phyloP scores from a whole-genome alignment of 2,113 vertebrate genomes.

The Oenanthe oenanthe region DNA sequence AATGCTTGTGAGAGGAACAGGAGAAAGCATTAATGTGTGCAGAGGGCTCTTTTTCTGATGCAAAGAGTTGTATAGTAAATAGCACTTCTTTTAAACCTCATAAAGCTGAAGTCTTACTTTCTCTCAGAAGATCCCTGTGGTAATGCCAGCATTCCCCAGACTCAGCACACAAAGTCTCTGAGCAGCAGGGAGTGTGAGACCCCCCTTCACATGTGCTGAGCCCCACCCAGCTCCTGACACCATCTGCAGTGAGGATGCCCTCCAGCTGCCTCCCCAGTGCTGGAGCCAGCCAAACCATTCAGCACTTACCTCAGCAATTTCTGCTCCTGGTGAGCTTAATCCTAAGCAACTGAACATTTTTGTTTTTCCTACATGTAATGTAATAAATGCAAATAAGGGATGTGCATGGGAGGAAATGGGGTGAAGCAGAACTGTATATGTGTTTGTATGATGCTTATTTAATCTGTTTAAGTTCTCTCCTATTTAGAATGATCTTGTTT shows the following conservation, averaged over 20 bases:
- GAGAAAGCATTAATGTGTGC: not conserved
- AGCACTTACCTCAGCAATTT: not conserved
- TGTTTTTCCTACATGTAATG: not conserved
- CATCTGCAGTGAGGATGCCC: not conserved
- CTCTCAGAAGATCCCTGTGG: not conserved
- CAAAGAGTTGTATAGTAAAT: not conserved
- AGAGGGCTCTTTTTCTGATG: not conserved
- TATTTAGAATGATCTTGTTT: slow-evolving; percentile 21
- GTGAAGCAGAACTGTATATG: not conserved
- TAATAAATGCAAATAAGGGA: not conserved
- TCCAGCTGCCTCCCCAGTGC: not conserved
- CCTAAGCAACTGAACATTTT: not conserved
- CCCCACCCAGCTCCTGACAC: not conserved
- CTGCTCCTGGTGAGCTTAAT: not conserved
- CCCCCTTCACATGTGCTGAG: not conserved
- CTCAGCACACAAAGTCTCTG: not conserved
- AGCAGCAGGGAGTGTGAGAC: not conserved
- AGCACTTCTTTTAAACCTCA: not conserved
- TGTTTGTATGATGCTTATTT: not conserved
- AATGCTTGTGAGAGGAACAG: not conserved
- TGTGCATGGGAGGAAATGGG: not conserved
- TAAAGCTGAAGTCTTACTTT: not conserved
- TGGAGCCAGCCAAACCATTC: not conserved
- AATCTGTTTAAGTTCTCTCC: not conserved
- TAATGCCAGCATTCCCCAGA: not conserved